phyloP scores from a whole-genome alignment of 2,113 vertebrate genomes.

The Hippocampus abdominalis region DNA sequence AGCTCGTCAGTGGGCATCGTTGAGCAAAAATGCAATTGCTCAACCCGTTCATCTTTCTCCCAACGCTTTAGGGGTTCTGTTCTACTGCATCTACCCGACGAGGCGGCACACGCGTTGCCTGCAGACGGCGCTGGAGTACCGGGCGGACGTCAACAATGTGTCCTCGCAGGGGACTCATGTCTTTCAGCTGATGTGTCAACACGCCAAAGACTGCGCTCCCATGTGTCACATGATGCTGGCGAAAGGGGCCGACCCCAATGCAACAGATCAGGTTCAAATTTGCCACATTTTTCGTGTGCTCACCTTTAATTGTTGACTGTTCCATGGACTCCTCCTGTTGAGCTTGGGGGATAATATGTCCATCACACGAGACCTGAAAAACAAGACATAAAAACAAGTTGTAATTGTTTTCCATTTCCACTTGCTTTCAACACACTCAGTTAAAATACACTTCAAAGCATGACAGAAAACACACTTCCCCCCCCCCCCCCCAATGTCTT shows the following conservation, averaged over 20 bases:
- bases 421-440: not conserved
- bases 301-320: not conserved
- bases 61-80: slow-evolving; percentile 77
- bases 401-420: not conserved
- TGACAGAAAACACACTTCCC: not conserved
- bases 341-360: not conserved
- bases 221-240: slow-evolving; percentile 81
- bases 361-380: not conserved
- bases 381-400: not conserved
- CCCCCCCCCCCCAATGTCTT: not conserved
- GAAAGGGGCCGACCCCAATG: slow-evolving; percentile 81
- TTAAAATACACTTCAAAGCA: not conserved
- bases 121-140: slow-evolving; percentile 73
- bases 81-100: slow-evolving; percentile 86
- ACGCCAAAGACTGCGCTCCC: slow-evolving; percentile 70
- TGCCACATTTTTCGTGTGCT: not conserved
- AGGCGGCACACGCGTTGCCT: slow-evolving; percentile 78
- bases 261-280: slow-evolving; percentile 68
- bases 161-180: slow-evolving; percentile 74
- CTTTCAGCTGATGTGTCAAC: slow-evolving; percentile 83
- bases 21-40: not conserved
- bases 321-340: not conserved
- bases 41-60: not conserved
- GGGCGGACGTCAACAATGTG: slow-evolving; percentile 84
- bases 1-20: no score